Evolutionary conservation across 2,888 invertebrate species (phyloP), one percentile per base, ranked within the genome.

Genomic region (Cephus pulcher): DNA sequence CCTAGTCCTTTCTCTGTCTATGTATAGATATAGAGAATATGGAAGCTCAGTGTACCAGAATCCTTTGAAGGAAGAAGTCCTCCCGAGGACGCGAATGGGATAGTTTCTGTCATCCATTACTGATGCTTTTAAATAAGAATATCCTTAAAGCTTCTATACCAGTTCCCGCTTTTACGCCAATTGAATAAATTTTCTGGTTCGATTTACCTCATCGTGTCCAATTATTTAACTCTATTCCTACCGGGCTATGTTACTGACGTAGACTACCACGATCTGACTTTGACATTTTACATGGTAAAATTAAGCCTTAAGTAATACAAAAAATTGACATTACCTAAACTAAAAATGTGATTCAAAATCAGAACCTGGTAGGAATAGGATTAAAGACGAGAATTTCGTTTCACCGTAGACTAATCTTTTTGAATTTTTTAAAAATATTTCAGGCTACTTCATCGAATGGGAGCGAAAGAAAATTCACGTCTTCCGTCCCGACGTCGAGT

Each of bases 401-500:
- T 9, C 9, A 23, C 23, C 9, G 56, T 56, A 23, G 23, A 23
- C 56, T 56, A 56, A 56, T 56, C 6, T 30, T 71, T 33, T 32
- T 34, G 12, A 78, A 30, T 35, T 34, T 74, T 15, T 74, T 12
- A 9, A 2, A 9, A 15, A 71, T 83, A 84, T 92, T 93, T 56
- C 93, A 97, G 97, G 95, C 89, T 97, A 96, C 93, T 94, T 94
- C 88, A 95, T 98, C 80, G 95, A 95, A 89, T 98, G 97, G 98
- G 95, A 96, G 87, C 96, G 96, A 81, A 95, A 95, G 89, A 95
- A 95, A 94, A 96, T 97, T 86, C 95, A 95, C 87, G 96, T 98
- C 75, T 95, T 96, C 92, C 95, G 98, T 83, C 97, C 98, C 34
- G 98, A 99, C 91, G 97, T 99, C 6, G 97, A 97, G 88, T 98